Conservation (phyloP, 2,113 vertebrate species). For the Callospermophilus lateralis region DNA sequence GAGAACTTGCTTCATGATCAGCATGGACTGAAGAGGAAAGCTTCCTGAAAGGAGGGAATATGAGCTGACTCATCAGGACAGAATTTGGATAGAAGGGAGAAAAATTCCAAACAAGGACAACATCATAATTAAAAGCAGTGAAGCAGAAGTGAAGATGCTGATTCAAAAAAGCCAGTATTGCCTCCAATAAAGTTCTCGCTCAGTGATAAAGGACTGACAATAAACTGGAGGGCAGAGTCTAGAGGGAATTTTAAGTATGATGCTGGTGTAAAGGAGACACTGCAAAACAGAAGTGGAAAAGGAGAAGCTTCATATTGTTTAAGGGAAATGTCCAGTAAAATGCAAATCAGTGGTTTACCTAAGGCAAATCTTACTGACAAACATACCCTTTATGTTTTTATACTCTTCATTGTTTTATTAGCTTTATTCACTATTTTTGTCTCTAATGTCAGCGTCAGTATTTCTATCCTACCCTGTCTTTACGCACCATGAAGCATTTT, state of each 20-base stretch:
- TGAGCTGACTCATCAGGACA: background rate
- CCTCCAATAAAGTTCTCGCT: slow-evolving; percentile 9
- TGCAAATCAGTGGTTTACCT: slow-evolving; percentile 29
- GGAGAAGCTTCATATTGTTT: background rate
- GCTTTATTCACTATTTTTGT: slow-evolving; percentile 11
- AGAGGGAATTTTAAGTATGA: slow-evolving; percentile 28
- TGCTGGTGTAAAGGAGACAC: background rate
- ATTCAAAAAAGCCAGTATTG: background rate
- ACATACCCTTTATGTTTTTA: background rate
- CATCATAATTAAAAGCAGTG: background rate
- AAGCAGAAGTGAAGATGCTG: background rate
- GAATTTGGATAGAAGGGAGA: background rate
- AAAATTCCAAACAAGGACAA: slow-evolving; percentile 46
- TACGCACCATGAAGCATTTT: background rate
- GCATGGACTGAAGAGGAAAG: background rate
- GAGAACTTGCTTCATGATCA: slow-evolving; percentile 15
- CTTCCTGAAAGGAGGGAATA: background rate
- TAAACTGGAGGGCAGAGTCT: background rate
- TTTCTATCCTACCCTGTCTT: background rate
- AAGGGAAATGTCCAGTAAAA: slow-evolving; percentile 50
- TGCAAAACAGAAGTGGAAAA: slow-evolving; percentile 32
- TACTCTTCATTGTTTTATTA: background rate
- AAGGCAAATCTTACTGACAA: background rate
- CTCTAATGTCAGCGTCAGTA: background rate
- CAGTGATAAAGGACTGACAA: background rate